Conservation (phyloP, 2,113 vertebrate genomes). For the Machaerirhynchus nigripectus region DNA sequence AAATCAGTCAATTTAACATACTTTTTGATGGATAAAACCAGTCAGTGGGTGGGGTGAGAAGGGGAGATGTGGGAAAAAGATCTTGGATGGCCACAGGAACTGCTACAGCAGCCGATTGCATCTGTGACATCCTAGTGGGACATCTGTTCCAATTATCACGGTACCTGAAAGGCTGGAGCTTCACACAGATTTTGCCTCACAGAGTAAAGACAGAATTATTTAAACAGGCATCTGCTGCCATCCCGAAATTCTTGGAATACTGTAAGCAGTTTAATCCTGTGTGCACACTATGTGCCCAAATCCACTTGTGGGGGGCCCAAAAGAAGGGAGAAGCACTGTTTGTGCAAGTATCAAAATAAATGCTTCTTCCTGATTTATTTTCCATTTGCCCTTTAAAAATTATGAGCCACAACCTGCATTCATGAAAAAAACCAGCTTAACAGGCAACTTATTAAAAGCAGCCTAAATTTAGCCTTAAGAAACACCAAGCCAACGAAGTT, state of each 20-base stretch:
- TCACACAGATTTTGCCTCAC: background rate
- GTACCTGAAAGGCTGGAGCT: background rate
- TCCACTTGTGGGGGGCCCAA: background rate
- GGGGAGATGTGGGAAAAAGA: background rate
- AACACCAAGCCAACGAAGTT: background rate
- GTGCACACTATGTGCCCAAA: background rate
- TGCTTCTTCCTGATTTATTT: background rate
- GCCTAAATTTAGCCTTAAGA: background rate
- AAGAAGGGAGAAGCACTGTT: background rate
- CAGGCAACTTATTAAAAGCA: background rate
- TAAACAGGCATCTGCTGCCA: background rate
- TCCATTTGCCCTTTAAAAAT: background rate
- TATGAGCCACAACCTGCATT: background rate
- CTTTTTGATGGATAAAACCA: background rate
- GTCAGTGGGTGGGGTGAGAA: fast-evolving
- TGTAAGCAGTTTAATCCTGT: background rate
- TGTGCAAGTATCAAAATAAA: background rate
- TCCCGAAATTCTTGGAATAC: background rate
- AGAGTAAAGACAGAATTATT: background rate
- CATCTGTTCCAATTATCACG: background rate
- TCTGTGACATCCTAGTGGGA: background rate
- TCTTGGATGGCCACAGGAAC: background rate
- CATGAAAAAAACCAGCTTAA: background rate
- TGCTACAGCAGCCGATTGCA: background rate
- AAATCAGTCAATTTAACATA: background rate